Evolutionary conservation across 2,113 vertebrate species (phyloP), one percentile per base, ranked within the genome.

Genomic region (Amblyornis subalaris): DNA sequence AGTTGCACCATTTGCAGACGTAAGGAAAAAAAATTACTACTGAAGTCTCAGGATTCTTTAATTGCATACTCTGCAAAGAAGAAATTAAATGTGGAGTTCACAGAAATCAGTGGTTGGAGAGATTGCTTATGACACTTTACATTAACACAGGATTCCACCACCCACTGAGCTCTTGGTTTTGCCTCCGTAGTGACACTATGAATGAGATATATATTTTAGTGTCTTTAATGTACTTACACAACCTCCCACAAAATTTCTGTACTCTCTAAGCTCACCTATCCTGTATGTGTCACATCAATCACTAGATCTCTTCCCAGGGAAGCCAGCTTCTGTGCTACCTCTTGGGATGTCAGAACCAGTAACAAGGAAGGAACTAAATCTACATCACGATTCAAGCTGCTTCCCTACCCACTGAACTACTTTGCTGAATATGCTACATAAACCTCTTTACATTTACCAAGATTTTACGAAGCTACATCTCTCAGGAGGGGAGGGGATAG

Each of bases 171-270:
- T 97, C 96, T 91, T 95, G 96, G 91, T 93, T 97, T 96, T 95
- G 93, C 94, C 91, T 93, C 93, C 87, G 7, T 90, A 95, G 95
- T 95, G 95, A 97, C 91, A 97, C 93, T 94, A 92, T 96, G 94
- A 96, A 96, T 96, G 95, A 96, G 94, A 96, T 96, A 95, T 93
- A 95, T 96, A 96, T 96, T 95, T 96, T 94, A 96, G 94, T 87
- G 81, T 89, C 95, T 96, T 94, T 95, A 96, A 94, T 89, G 91
- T 95, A 96, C 93, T 94, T 96, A 95, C 93, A 94, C 96, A 96
- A 76, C 93, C 95, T 96, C 96, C 94, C 94, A 94, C 95, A 94
- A 96, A 94, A 94, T 94, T 92, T 94, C 94, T 91, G 89, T 96
- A 95, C 83, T 95, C 90, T 96, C 95, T 94, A 92, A 93, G 95